These are phyloP conservation scores for Platyrinchus mystaceus DNA, from an alignment of 2,797 vertebrate species.

Conservation along the genomic window DNA sequence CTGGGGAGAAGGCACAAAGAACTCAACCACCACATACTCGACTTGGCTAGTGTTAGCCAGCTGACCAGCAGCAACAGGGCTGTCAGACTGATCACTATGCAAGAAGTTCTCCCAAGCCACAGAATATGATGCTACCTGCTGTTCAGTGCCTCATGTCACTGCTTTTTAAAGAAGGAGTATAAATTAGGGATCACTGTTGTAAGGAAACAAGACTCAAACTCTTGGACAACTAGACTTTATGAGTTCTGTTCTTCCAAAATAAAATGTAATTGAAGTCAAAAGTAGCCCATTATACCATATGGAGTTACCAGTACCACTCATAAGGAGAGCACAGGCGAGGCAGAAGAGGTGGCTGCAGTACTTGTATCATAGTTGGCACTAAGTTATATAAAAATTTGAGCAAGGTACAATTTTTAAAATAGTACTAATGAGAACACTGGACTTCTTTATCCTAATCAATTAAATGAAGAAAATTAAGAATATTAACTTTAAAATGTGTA, in stretches of 20 bases:
- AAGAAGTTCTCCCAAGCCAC: neutral
- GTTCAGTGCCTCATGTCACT: neutral
- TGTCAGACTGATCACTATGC: neutral
- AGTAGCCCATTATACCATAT: neutral
- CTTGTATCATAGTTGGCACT: neutral
- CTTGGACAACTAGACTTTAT: neutral
- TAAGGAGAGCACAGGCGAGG: neutral
- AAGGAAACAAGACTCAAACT: neutral
- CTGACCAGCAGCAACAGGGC: neutral
- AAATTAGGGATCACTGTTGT: neutral
- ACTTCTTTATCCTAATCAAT: neutral
- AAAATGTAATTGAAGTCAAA: neutral
- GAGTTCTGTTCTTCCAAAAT: neutral
- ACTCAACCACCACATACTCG: fast-evolving
- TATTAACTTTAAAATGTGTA: neutral
- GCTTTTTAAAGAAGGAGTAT: neutral
- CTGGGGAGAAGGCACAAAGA: neutral
- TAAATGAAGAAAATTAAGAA: neutral
- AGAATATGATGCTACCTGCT: neutral
- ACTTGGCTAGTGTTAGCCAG: neutral
- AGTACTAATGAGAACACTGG: neutral
- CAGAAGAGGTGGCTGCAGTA: neutral
- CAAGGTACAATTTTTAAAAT: neutral
- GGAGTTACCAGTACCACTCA: neutral
- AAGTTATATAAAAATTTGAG: neutral